Base-by-base conservation (phyloP, 2,888 invertebrate genomes). In the Hylaea fasciaria region DNA sequence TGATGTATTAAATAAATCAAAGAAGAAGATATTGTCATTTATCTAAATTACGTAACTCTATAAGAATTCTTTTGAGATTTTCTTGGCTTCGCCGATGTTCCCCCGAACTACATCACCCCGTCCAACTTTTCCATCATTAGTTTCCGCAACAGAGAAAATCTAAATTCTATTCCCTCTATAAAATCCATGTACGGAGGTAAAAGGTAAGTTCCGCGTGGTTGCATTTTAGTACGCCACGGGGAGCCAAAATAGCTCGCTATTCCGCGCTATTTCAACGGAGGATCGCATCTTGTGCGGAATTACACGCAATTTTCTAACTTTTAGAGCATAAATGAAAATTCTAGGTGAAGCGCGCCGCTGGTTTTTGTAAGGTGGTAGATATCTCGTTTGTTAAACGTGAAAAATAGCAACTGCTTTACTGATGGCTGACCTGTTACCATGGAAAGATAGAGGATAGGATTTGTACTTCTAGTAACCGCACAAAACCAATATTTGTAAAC, bases 301-400 rank as follows among this genome's bases (percentile, higher is more conserved):
- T 68, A 70, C 65, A 65, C 68, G 66, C 70, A 70, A 66, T 70
- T 70, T 67, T 70, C 63, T 66, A 66, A 66, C 66, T 70, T 66
- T 59, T 58, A 65, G 60, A 62, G 64, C 65, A 62, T 64, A 64
- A 65, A 67, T 67, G 62, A 67, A 68, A 68, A 65, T 66, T 66
- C 53, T 56, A 62, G 56, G 59, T 70, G 62, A 66, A 56, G 54
- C 62, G 65, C 57, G 57, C 52, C 22, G 57, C 48, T 43, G 53
- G 51, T 56, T 65, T 63, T 68, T 61, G 56, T 50, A 10, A 10
- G 37, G 11, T 39, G 13, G 17, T 22, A 46, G 2, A 13, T n/a
- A 12, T 9, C n/a, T 8, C n/a, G 37, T 37, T 37, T n/a, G 22
- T 9, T 22, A 5, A 22, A 44, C 12, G 44, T 44, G 12, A 11